Base-by-base conservation (phyloP, 2,797 vertebrate genomes). In the Crocidura indochinensis region DNA sequence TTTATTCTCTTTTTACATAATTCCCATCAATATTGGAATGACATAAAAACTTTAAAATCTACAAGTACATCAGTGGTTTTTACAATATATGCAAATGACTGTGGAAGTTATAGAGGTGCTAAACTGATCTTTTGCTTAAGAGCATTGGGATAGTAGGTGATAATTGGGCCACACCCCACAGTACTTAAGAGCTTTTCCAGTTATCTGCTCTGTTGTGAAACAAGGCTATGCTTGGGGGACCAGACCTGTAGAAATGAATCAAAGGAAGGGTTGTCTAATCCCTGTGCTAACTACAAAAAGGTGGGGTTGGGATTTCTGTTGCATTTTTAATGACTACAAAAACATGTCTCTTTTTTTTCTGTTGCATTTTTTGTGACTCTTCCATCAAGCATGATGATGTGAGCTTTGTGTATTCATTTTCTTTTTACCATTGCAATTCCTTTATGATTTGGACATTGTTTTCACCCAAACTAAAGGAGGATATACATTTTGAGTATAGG, bases 41-140 rank as follows among this genome's bases (percentile, higher is more conserved):
- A 24, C 60, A 31, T 76, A 68, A 88, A 15, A 72, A 11, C 53
- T 73, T 91, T 76, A 82, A 76, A 88, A 49, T 15, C 31, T 29
- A 27, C 72, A 82, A 49, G 44, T 71, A 22, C 2, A 78, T 44
- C 38, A 78, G 1, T 20, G 53, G 8, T 44, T 74, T 93, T 67
- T 76, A 90, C 6, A 67, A 7, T 56, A 29, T 22, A 24, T 47
- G 7, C 27, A 56, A 87, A 87, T 67, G 49, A 29, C 27, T 38
- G 10, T 15, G 10, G 31, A 46, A 64, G 53, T 24, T 77, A 64
- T 7, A 17, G 6, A 10, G 27, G 1, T 75, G 19, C 44, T 72
- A 51, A 86, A 19, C 10, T 7, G 26, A 12, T 46, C 4, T 44
- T 4, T 24, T n/a, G 8, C 17, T 65, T 71, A 92, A 60, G 56